Conservation (phyloP, 2,113 vertebrate species). For the Hypanus sabinus region DNA sequence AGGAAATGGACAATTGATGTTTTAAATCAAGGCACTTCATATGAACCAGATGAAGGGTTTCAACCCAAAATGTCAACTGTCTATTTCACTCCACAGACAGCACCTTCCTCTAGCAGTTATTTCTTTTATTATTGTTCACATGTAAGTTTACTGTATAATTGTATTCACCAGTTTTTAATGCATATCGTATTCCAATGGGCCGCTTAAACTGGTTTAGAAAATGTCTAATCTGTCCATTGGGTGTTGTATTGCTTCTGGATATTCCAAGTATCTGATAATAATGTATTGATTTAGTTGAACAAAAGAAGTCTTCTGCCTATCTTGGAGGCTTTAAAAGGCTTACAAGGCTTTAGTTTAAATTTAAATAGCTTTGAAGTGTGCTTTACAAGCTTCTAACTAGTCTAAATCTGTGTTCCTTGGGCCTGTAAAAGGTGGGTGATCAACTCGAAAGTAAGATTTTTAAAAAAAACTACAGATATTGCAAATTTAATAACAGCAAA, state of each 20-base stretch:
- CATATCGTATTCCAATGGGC: neutral
- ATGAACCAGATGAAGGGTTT: too few species aligned
- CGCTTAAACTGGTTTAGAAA: neutral
- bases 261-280: neutral
- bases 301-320: neutral
- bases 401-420: neutral
- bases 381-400: neutral
- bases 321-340: too few species aligned
- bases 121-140: neutral
- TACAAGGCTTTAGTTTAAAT: too few species aligned
- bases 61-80: too few species aligned
- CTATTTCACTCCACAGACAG: too few species aligned
- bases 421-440: neutral
- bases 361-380: too few species aligned
- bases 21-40: too few species aligned
- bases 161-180: neutral
- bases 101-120: too few species aligned
- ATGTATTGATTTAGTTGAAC: neutral
- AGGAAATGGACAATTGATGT: too few species aligned
- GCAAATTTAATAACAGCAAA: too few species aligned
- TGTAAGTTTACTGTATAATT: neutral
- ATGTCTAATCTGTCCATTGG: neutral
- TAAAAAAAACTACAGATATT: too few species aligned
- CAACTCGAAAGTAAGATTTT: neutral
- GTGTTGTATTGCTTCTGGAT: neutral